Evolutionary conservation across 2,888 invertebrate species (phyloP).

Genomic region (Epirrhoe alternata): DNA sequence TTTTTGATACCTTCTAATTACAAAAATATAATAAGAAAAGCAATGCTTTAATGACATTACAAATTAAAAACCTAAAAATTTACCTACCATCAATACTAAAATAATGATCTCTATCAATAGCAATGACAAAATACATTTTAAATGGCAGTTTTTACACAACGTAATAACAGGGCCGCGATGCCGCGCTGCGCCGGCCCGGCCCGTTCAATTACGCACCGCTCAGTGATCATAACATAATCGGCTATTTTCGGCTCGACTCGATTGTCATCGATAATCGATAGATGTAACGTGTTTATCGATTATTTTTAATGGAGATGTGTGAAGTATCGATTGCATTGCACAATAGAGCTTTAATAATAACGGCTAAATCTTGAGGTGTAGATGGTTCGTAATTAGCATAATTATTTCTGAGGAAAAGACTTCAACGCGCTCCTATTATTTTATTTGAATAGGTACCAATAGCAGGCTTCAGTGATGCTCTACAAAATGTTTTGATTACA

Average conservation of each 20-base stretch:
- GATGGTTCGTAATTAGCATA: neutral
- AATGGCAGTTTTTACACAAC: conserved; percentile 42
- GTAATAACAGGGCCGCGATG: conserved; percentile 62
- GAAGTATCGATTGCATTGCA: conserved; percentile 10
- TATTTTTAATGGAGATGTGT: conserved; percentile 29
- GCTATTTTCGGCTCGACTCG: conserved; percentile 63
- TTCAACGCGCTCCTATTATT: conserved; percentile 3
- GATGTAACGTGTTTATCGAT: conserved; percentile 55
- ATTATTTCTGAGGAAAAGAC: neutral
- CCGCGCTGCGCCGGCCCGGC: conserved; percentile 45
- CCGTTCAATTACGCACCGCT: conserved; percentile 67
- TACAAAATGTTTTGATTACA: too few relatives aligned
- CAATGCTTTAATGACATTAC: neutral
- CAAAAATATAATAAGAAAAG: neutral
- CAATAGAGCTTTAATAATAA: neutral
- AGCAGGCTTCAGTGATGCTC: neutral
- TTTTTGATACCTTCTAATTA: neutral
- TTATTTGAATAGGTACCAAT: neutral
- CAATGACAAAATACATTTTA: conserved; percentile 44
- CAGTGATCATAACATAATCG: conserved; percentile 78
- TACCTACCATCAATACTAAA: neutral
- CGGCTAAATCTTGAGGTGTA: neutral
- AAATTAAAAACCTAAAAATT: conserved; percentile 3
- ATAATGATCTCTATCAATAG: conserved; percentile 28
- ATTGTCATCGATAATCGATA: conserved; percentile 47